Evolutionary conservation across 2,113 vertebrate genomes (phyloP), one percentile per base, ranked within the genome.

Genomic region (Callipepla squamata): DNA sequence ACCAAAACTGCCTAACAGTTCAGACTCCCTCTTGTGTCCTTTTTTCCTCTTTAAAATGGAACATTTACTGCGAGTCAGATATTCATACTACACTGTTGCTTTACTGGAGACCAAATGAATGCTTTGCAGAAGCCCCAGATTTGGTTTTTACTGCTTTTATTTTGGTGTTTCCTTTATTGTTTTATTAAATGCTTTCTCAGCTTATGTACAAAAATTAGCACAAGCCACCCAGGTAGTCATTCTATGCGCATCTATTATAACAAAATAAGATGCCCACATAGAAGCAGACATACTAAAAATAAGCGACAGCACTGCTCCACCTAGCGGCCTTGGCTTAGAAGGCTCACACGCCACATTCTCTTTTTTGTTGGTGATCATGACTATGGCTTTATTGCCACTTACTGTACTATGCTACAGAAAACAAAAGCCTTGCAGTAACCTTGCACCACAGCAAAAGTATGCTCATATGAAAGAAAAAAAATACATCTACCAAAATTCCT

Each of bases 271-370:
- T 68, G 53, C 82, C 10, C 40, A 44, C 25, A 68, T 9, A 66
- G n/a, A n/a, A 65, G 36, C 47, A 22, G n/a, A 91, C 65, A 45
- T 2, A 81, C 2, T 30, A 38, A 79, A 80, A 85, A 57, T 25
- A 73, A 79, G 2, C 13, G 62, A 91, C 36, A 36, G 48, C 85
- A 95, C 21, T 62, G 67, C 95, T 73, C 97, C 97, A 95, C 63
- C 97, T 98, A 97, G 96, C 59, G 97, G 97, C 34, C 73, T 34
- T 50, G 58, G 30, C 28, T 70, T 30, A 69, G 28, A 86, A 57
- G 53, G 36, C 25, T 34, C 53, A 34, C 85, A 69, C 32, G 16
- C 26, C 32, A 5, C 10, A 55, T 4, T 0, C 1, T 23, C 25
- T 58, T 48, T 77, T 74, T 63, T 3, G 30, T 3, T 51, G 59